Evolutionary conservation across 2,888 invertebrate species (phyloP).

Genomic region (Drosophila conformis): DNA sequence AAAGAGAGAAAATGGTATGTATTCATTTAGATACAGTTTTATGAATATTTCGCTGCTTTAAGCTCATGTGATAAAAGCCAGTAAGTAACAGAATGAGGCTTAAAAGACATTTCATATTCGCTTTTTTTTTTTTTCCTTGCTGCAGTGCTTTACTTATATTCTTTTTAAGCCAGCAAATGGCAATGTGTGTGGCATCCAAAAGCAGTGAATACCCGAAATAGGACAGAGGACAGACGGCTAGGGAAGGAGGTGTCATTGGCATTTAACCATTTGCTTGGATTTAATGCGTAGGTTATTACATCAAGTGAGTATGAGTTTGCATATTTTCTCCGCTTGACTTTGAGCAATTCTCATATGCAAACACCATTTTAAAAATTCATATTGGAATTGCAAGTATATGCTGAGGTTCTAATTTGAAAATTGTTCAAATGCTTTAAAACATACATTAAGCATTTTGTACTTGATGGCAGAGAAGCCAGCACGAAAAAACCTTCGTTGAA

Average conservation of each 20-base stretch:
- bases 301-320: neutral
- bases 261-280: conserved; percentile 10
- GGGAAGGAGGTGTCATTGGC: neutral
- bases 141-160: conserved; percentile 8
- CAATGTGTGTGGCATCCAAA: neutral
- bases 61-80: conserved; percentile 65
- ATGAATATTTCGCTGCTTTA: conserved; percentile 38
- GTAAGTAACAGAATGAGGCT: conserved; percentile 59
- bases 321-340: neutral
- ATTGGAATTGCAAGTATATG: neutral
- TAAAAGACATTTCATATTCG: conserved; percentile 64
- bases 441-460: neutral
- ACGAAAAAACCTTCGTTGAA: no score
- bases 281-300: neutral
- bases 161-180: neutral
- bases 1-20: neutral
- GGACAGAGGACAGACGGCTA: neutral
- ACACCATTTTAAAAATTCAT: neutral
- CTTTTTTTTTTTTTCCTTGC: conserved; percentile 7
- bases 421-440: neutral
- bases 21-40: conserved; percentile 28
- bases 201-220: no score
- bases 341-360: neutral
- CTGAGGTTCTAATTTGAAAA: neutral
- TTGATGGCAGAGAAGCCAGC: neutral